A percentile compares a stretch with the other conserved stretches of the same genome.
Evolutionary conservation across 1,140 invertebrate genomes (phyloP).

Genomic region (Caerostris extrusa): DNA sequence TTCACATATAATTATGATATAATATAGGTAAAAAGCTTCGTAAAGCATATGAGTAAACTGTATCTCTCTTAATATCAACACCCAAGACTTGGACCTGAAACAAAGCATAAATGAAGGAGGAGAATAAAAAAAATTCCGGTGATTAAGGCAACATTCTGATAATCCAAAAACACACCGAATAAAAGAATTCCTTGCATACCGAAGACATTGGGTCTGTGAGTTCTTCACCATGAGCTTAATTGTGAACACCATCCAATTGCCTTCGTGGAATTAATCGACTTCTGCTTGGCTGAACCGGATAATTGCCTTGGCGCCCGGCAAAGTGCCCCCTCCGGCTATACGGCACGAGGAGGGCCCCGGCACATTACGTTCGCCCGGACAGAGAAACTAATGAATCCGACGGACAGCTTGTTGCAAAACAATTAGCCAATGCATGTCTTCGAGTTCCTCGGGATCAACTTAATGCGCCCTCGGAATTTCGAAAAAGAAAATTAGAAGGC

Average conservation of each 20-base stretch:
- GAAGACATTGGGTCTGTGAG: not conserved
- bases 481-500: not conserved
- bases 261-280: slow-evolving; percentile 33
- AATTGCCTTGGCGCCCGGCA: slow-evolving; percentile 45
- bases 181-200: slow-evolving; percentile 11
- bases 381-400: slow-evolving; percentile 28
- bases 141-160: slow-evolving; percentile 6
- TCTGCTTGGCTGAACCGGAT: slow-evolving; percentile 26
- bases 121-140: not conserved
- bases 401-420: slow-evolving; percentile 46
- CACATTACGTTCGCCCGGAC: slow-evolving; percentile 34
- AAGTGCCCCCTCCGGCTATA: slow-evolving; percentile 9
- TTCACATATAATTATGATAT: too few species aligned
- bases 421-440: slow-evolving; percentile 43
- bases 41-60: too few species aligned
- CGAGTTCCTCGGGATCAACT: not conserved
- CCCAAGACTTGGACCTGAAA: too few species aligned
- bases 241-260: slow-evolving; percentile 25
- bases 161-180: not conserved
- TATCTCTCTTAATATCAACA: too few species aligned
- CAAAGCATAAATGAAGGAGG: not conserved
- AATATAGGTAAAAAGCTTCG: too few species aligned
- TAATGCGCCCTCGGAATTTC: not conserved
- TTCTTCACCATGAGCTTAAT: slow-evolving; percentile 6
- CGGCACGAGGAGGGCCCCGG: not conserved